A percentile compares a stretch with the other conserved stretches of the same genome.
Evolutionary conservation across 2,797 vertebrate genomes (phyloP).

Genomic region (Sphaeramia orbicularis): DNA sequence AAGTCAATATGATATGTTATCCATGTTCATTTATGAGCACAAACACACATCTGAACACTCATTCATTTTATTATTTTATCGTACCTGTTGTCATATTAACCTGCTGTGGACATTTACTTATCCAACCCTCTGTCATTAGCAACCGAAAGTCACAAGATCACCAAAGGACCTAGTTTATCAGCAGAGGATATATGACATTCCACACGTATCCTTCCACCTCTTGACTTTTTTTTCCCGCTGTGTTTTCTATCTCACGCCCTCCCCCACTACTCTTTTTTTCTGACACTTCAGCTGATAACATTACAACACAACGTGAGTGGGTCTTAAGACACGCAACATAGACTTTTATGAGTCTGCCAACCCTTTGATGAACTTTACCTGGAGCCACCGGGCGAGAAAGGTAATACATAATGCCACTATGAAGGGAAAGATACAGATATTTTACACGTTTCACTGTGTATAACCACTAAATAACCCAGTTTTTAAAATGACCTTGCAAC

Average conservation of each 20-base stretch:
- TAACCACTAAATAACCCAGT: slow-evolving; percentile 9
- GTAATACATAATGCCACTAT: slow-evolving; percentile 16
- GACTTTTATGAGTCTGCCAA: slow-evolving; percentile 79
- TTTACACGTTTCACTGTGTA: slow-evolving; percentile 11
- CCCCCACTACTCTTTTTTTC: slow-evolving; percentile 6
- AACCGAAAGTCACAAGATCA: slow-evolving; percentile 26
- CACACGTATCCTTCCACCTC: slow-evolving; percentile 28
- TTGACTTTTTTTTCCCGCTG: slow-evolving; percentile 15
- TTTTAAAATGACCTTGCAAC: slow-evolving; percentile 17
- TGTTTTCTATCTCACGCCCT: not conserved
- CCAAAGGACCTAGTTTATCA: slow-evolving; percentile 39
- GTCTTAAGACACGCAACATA: slow-evolving; percentile 75
- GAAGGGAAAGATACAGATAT: slow-evolving; percentile 14
- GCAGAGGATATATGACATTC: slow-evolving; percentile 36
- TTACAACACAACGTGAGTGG: slow-evolving; percentile 54
- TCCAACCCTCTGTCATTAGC: too few relatives aligned
- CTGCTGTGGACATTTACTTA: too few relatives aligned
- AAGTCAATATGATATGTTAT: too few relatives aligned
- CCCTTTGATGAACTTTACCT: slow-evolving; percentile 79
- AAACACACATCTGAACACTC: too few relatives aligned
- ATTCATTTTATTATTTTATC: too few relatives aligned
- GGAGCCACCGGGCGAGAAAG: slow-evolving; percentile 21
- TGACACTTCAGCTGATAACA: slow-evolving; percentile 66
- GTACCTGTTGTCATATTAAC: too few relatives aligned
- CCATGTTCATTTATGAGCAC: too few relatives aligned